Conservation (phyloP, 2,797 vertebrate species). For the Schizopygopsis pylzovi region DNA sequence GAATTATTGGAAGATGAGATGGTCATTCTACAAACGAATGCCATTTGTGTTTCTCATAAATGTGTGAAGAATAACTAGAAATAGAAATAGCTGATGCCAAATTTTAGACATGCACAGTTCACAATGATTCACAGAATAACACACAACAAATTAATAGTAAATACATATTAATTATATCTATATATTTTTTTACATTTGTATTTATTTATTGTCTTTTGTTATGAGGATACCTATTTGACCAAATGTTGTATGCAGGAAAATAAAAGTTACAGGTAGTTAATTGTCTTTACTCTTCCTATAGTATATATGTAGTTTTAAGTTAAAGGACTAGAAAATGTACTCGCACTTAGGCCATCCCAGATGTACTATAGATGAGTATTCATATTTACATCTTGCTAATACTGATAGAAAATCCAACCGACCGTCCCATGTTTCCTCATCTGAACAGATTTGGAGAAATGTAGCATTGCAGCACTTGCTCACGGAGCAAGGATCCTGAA, state of each 20-base stretch:
- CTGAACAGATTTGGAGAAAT: background rate
- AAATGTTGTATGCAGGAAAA: too few relatives aligned
- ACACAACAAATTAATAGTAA: background rate
- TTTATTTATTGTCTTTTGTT: background rate
- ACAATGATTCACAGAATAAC: background rate
- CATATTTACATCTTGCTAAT: background rate
- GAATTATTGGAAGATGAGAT: constrained; percentile 41
- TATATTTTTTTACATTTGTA: background rate
- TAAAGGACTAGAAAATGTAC: too few relatives aligned
- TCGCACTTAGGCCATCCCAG: background rate
- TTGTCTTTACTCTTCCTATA: background rate
- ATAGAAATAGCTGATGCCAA: constrained; percentile 4
- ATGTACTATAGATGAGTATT: background rate
- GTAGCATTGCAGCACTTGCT: background rate
- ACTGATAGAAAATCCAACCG: background rate
- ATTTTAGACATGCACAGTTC: background rate
- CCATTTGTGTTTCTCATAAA: constrained; percentile 9
- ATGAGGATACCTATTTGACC: background rate
- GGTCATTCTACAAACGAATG: constrained; percentile 18
- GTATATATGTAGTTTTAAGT: too few relatives aligned
- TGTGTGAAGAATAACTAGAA: constrained; percentile 8
- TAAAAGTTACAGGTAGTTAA: background rate
- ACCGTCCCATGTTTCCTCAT: background rate
- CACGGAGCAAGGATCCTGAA: background rate
- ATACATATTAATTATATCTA: too few relatives aligned